Evolutionary conservation across 2,113 vertebrate species (phyloP).

Genomic region (Amphilophus citrinellus): DNA sequence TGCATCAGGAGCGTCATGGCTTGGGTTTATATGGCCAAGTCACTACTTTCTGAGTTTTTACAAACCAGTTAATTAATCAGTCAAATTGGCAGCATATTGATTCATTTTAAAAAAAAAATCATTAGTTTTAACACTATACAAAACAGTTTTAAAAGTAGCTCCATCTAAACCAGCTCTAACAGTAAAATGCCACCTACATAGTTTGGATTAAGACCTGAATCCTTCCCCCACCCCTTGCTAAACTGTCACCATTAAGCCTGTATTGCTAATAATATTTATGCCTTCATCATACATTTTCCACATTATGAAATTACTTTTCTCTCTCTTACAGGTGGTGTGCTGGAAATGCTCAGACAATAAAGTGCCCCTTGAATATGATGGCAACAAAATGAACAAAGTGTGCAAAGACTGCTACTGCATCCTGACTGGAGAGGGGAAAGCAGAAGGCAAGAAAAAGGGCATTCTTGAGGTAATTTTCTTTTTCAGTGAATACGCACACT

Average conservation of each 20-base stretch:
- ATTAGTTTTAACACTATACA: too few relatives aligned
- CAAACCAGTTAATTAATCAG: too few relatives aligned
- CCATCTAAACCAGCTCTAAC: too few relatives aligned
- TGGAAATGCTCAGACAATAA: constrained; percentile 99
- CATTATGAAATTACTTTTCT: not conserved
- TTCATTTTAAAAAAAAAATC: too few relatives aligned
- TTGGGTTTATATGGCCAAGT: too few relatives aligned
- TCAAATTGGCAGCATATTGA: too few relatives aligned
- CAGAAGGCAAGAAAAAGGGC: constrained; percentile 87
- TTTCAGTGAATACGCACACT: too few relatives aligned
- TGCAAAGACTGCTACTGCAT: constrained; percentile 92
- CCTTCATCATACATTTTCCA: too few relatives aligned
- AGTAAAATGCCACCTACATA: not conserved
- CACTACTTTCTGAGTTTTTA: too few relatives aligned
- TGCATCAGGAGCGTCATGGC: too few relatives aligned
- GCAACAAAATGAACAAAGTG: constrained; percentile 92
- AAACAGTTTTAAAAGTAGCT: too few relatives aligned
- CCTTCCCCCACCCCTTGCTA: not conserved
- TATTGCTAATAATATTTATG: not conserved
- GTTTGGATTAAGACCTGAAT: not conserved
- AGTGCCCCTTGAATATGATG: constrained; percentile 90
- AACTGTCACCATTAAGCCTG: not conserved
- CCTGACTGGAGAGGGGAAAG: constrained; percentile 87
- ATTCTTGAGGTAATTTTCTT: constrained; percentile 89
- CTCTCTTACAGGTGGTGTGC: constrained; percentile 90